Conservation (phyloP, 2,797 vertebrate genomes). For the Aselliscus stoliczkanus region DNA sequence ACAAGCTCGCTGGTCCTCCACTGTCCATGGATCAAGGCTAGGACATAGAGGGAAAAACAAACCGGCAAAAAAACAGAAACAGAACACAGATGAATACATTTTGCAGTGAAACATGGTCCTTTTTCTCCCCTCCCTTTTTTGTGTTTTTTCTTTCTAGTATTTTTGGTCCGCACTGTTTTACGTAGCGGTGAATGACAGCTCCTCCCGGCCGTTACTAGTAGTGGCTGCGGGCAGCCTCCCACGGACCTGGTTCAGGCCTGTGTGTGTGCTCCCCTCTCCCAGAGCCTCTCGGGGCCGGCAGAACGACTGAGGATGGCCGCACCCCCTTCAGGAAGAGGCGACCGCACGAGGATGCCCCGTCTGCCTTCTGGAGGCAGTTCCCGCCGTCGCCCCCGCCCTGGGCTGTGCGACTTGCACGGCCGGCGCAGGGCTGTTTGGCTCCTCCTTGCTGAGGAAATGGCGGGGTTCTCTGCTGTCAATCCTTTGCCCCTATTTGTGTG, state of each 20-base stretch:
- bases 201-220: too few relatives aligned
- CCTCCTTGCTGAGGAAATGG: background rate
- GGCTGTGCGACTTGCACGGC: rapidly evolving
- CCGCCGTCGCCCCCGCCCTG: rapidly evolving
- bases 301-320: too few relatives aligned
- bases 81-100: too few relatives aligned
- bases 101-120: background rate
- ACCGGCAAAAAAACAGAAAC: background rate
- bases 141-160: background rate
- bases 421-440: background rate
- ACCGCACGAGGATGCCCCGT: rapidly evolving
- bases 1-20: background rate
- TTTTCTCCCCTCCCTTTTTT: background rate
- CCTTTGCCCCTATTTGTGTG: rapidly evolving
- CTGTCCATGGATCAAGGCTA: background rate
- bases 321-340: background rate
- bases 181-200: rapidly evolving
- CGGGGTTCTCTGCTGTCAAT: background rate
- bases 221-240: background rate
- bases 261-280: rapidly evolving
- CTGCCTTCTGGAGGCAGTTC: background rate
- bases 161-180: rapidly evolving
- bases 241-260: rapidly evolving
- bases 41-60: background rate
- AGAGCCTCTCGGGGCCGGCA: rapidly evolving